Percentiles rank a stretch among this genome's conserved stretches.
phyloP scores from a whole-genome alignment of 1,140 invertebrate genomes.

The Drosophila ironensis region DNA sequence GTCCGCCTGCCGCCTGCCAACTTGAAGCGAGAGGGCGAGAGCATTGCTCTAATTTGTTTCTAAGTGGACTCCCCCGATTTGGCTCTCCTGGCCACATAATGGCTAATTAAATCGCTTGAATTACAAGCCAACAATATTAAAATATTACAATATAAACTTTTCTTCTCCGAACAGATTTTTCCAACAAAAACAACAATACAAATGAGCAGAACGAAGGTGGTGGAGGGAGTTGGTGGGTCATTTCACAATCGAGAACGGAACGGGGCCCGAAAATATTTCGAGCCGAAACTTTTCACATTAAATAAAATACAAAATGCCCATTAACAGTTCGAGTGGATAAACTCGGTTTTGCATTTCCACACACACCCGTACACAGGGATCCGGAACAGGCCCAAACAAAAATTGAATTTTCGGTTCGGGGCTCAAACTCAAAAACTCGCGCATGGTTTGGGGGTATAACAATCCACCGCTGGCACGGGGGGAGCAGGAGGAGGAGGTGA shows the following conservation, averaged over 20 bases:
- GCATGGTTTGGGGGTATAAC: slow-evolving; percentile 25
- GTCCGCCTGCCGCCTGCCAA: not conserved
- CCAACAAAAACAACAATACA: slow-evolving; percentile 27
- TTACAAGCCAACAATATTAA: slow-evolving; percentile 77
- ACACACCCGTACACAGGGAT: slow-evolving; percentile 26
- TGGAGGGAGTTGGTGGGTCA: not conserved
- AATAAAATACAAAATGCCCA: slow-evolving; percentile 81
- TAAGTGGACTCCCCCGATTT: slow-evolving; percentile 44
- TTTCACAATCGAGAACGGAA: slow-evolving; percentile 41
- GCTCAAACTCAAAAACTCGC: slow-evolving; percentile 75
- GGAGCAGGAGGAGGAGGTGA: not conserved
- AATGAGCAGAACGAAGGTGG: slow-evolving; percentile 3
- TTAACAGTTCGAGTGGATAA: slow-evolving; percentile 81
- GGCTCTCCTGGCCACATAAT: slow-evolving; percentile 43
- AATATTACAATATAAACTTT: slow-evolving; percentile 79
- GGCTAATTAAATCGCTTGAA: slow-evolving; percentile 77
- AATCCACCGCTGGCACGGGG: not conserved
- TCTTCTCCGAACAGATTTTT: slow-evolving; percentile 54
- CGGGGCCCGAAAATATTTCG: slow-evolving; percentile 57
- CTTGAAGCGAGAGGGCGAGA: slow-evolving; percentile 4
- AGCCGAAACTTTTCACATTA: slow-evolving; percentile 78
- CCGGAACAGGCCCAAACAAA: slow-evolving; percentile 52
- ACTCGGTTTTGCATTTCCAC: slow-evolving; percentile 69
- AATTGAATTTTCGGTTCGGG: slow-evolving; percentile 74
- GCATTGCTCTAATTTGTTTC: slow-evolving; percentile 72